phyloP scores from a whole-genome alignment of 2,888 invertebrate genomes.

The Clitarchus hookeri region DNA sequence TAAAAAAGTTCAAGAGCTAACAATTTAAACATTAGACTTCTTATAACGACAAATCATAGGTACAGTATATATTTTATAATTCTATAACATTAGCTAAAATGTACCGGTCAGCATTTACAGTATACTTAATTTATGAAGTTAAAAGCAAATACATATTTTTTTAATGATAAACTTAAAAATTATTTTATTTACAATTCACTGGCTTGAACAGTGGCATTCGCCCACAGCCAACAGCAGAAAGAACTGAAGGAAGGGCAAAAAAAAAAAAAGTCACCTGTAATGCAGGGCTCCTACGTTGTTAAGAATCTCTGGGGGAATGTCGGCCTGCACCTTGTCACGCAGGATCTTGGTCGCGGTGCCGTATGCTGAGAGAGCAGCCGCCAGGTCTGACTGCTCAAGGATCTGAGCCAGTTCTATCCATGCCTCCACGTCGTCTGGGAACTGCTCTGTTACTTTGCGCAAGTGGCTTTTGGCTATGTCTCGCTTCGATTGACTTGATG shows the following conservation, averaged over 20 bases:
- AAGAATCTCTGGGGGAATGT: slow-evolving; percentile 95
- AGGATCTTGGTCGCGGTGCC: slow-evolving; percentile 91
- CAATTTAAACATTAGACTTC: too few relatives aligned
- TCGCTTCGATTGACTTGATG: slow-evolving; percentile 84
- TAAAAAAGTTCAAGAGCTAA: too few relatives aligned
- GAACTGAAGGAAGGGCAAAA: background rate
- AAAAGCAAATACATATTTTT: too few relatives aligned
- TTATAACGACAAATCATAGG: too few relatives aligned
- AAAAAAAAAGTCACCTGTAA: slow-evolving; percentile 60
- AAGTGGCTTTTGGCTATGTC: slow-evolving; percentile 93
- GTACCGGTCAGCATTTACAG: too few relatives aligned
- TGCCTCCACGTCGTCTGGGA: slow-evolving; percentile 97
- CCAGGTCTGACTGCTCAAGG: slow-evolving; percentile 90
- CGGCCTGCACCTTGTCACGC: slow-evolving; percentile 89
- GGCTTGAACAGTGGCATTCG: too few relatives aligned
- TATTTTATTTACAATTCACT: too few relatives aligned
- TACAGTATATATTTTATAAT: too few relatives aligned
- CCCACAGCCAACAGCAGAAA: too few relatives aligned
- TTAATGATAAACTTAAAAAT: too few relatives aligned
- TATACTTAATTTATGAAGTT: too few relatives aligned
- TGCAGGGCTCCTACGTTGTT: slow-evolving; percentile 97
- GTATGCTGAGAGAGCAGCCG: slow-evolving; percentile 89
- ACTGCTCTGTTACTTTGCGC: slow-evolving; percentile 94
- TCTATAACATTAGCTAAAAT: too few relatives aligned
- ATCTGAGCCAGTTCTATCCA: slow-evolving; percentile 99